These are phyloP conservation scores for Poeciliopsis infans DNA, from an alignment of 2,797 vertebrate genomes.

Conservation along the genomic window DNA sequence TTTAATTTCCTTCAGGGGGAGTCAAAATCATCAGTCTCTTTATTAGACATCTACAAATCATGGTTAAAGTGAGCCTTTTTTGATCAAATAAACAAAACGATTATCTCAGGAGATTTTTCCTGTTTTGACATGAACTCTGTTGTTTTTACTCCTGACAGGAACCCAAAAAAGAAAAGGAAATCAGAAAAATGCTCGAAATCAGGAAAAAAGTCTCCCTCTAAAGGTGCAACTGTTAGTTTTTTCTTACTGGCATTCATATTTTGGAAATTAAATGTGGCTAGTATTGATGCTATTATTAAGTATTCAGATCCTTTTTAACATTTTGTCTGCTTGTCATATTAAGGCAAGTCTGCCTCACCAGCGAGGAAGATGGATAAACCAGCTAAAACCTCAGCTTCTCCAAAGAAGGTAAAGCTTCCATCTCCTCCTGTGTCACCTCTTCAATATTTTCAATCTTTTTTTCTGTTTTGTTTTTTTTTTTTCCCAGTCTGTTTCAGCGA, in stretches of 20 bases:
- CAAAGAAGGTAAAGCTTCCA: constrained; percentile 41
- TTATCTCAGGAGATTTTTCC: background rate
- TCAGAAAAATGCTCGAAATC: constrained; percentile 32
- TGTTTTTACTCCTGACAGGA: constrained; percentile 31
- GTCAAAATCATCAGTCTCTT: constrained; percentile 33
- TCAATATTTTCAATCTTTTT: background rate
- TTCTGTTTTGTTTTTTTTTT: background rate
- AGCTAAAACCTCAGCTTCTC: constrained; percentile 20
- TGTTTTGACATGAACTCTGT: background rate
- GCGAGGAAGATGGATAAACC: constrained; percentile 50
- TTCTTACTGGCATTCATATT: background rate
- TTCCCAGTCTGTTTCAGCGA: constrained; percentile 41
- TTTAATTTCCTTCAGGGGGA: constrained; percentile 33
- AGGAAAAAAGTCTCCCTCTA: constrained; percentile 18
- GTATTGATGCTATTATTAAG: background rate
- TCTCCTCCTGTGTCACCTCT: background rate
- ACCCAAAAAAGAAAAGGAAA: constrained; percentile 43
- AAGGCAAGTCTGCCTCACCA: constrained; percentile 21
- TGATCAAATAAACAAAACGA: background rate
- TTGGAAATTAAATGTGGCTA: background rate
- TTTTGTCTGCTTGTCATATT: background rate
- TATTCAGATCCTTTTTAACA: background rate
- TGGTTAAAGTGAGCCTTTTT: constrained; percentile 73
- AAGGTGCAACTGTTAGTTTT: constrained; percentile 45
- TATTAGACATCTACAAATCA: constrained; percentile 73